These are phyloP conservation scores for Apodemus speciosus DNA, from an alignment of 2,113 vertebrate genomes.

Conservation along the genomic window DNA sequence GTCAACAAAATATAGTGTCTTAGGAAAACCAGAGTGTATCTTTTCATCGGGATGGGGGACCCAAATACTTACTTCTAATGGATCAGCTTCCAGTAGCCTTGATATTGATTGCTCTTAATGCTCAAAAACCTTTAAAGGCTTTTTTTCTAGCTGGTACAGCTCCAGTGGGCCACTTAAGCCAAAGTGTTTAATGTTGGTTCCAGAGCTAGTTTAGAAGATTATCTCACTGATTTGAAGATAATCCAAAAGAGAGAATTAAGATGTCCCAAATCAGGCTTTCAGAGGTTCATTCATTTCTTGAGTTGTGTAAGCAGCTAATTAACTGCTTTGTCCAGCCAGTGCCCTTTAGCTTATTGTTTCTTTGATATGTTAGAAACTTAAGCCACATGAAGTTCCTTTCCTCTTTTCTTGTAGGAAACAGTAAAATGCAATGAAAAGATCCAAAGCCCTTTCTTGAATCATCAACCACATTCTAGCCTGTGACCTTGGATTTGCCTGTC, in stretches of 20 bases:
- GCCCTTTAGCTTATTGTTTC: slow-evolving; percentile 69
- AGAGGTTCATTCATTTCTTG: slow-evolving; percentile 61
- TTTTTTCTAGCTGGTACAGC: slow-evolving; percentile 71
- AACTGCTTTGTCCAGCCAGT: slow-evolving; percentile 44
- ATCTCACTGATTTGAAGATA: slow-evolving; percentile 66
- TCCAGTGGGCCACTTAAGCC: slow-evolving; percentile 51
- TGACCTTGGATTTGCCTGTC: slow-evolving; percentile 17
- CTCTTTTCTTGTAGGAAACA: slow-evolving; percentile 39
- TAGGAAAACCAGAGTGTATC: slow-evolving; percentile 24
- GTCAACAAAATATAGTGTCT: slow-evolving; percentile 22
- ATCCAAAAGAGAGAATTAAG: slow-evolving; percentile 63
- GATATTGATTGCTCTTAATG: slow-evolving; percentile 75
- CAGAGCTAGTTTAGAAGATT: slow-evolving; percentile 58
- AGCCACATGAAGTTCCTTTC: neutral
- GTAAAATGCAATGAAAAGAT: slow-evolving; percentile 29
- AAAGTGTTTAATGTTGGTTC: slow-evolving; percentile 59
- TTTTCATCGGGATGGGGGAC: slow-evolving; percentile 54
- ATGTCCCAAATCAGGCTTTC: slow-evolving; percentile 50
- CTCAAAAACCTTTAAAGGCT: slow-evolving; percentile 52
- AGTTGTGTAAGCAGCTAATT: slow-evolving; percentile 68
- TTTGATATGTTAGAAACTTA: slow-evolving; percentile 49
- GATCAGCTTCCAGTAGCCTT: slow-evolving; percentile 63
- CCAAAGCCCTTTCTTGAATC: neutral
- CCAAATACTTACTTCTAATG: slow-evolving; percentile 62
- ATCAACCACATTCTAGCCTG: slow-evolving; percentile 1